These are phyloP conservation scores for Aricia agestis DNA, from an alignment of 1,140 invertebrate genomes.

Conservation along the genomic window DNA sequence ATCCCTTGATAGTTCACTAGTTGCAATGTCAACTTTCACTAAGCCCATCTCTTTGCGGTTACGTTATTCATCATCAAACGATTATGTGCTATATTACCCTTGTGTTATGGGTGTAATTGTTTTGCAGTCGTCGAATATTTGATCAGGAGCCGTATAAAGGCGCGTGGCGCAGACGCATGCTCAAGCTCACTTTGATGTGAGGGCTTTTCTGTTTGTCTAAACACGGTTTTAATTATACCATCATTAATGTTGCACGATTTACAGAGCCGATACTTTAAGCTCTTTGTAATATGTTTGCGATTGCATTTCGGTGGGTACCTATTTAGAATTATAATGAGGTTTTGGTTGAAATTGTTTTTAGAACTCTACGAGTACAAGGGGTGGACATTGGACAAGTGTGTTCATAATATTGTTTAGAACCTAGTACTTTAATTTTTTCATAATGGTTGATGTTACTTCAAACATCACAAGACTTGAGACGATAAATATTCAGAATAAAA, in stretches of 20 bases:
- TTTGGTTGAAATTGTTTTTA: not conserved
- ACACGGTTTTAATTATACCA: slow-evolving; percentile 64
- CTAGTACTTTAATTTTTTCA: too few species aligned
- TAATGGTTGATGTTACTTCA: too few species aligned
- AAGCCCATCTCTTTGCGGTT: slow-evolving; percentile 32
- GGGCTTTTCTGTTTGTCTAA: slow-evolving; percentile 61
- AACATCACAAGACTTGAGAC: too few species aligned
- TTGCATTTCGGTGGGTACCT: slow-evolving; percentile 9
- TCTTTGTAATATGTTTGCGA: slow-evolving; percentile 5
- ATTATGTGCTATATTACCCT: slow-evolving; percentile 31
- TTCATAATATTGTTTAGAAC: too few species aligned
- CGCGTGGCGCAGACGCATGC: slow-evolving; percentile 68
- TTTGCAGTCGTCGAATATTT: not conserved
- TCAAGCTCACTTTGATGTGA: slow-evolving; percentile 69
- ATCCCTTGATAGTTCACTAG: slow-evolving; percentile 69
- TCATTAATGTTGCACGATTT: slow-evolving; percentile 71
- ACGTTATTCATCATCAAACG: not conserved
- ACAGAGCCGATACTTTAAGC: slow-evolving; percentile 37
- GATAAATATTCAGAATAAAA: too few species aligned
- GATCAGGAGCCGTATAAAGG: slow-evolving; percentile 43
- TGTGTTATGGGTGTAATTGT: not conserved
- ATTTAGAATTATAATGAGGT: not conserved
- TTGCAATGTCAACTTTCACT: slow-evolving; percentile 58
- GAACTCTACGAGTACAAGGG: not conserved
- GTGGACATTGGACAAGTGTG: not conserved